Base-by-base conservation (phyloP, 1,140 invertebrate species). In the Phenacoccus solenopsis region DNA sequence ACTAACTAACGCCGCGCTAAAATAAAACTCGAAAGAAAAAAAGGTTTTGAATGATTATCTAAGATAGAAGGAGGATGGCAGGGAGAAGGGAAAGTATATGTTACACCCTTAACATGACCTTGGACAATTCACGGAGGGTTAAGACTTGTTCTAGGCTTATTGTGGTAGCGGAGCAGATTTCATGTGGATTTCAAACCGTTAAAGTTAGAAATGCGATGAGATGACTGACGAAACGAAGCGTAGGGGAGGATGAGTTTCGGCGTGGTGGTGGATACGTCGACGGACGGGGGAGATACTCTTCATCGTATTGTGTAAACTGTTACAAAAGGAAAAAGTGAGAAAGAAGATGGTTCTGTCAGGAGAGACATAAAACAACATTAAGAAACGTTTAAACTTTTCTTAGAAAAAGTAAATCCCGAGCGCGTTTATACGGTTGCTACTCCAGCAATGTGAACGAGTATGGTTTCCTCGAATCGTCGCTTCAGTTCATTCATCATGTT, bases 21-120 rank as follows among this genome's bases (percentile, higher is more conserved):
- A 49, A 49, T 49, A 49, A 49, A 49, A 49, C 13, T 5, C 13
- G 3, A n/a, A 49, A n/a, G 20, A 49, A 49, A 49, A 49, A 49
- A 49, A 49, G 38, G 38, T 49, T 49, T 49, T 49, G 38, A 49
- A 49, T 49, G 38, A 49, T 49, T 49, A 49, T 49, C 38, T 49
- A 49, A 49, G 38, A 49, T 49, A n/a, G 38, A 9, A n/a, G n/a
- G n/a, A n/a, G 38, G 13, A 9, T n/a, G n/a, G n/a, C 38, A 49
- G 38, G 20, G 38, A n/a, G 12, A 16, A 49, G 38, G 38, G 38
- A n/a, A n/a, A 10, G 38, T 3, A 10, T 16, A 49, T 49, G 38
- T 49, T 49, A 49, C 38, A 49, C 38, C 38, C 38, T 49, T 49
- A 49, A 49, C 38, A 49, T 49, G 38, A 49, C 38, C 38, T 49